A percentile compares a stretch with the other conserved stretches of the same genome.
Conservation (phyloP, 2,797 vertebrate genomes). For the Anisognathus igniventris region DNA sequence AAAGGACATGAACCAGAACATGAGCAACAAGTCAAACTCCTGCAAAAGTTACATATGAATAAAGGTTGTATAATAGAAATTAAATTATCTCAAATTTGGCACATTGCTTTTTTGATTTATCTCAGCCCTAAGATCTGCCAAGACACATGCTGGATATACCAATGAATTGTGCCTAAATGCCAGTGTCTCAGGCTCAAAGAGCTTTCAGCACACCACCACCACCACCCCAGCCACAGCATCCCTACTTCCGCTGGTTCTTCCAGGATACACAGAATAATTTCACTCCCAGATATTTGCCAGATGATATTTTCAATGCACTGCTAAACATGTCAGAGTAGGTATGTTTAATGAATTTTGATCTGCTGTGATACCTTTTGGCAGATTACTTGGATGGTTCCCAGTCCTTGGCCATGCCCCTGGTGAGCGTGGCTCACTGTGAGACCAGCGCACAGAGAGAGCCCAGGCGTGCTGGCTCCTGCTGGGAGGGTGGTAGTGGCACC, state of each 20-base stretch:
- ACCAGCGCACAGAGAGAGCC: neutral
- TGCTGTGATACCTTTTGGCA: neutral
- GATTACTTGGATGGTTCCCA: neutral
- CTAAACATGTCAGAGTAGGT: neutral
- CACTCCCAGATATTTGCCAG: neutral
- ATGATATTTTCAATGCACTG: neutral
- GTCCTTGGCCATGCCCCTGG: fast-evolving
- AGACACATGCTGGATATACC: neutral
- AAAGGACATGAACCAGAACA: neutral
- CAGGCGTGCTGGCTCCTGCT: fast-evolving
- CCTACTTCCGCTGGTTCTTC: neutral
- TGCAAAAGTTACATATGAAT: neutral
- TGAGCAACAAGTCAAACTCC: neutral
- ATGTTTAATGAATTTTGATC: neutral
- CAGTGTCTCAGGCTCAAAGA: neutral
- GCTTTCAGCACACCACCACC: neutral
- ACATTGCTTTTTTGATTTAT: neutral
- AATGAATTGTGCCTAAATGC: neutral
- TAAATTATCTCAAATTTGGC: neutral
- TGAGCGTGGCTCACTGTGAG: neutral
- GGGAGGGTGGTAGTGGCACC: fast-evolving
- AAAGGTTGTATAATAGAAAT: neutral
- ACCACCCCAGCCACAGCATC: neutral
- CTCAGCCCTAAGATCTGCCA: neutral
- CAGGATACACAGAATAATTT: neutral